phyloP scores from a whole-genome alignment of 2,888 invertebrate genomes.

The Chironomus riparius region DNA sequence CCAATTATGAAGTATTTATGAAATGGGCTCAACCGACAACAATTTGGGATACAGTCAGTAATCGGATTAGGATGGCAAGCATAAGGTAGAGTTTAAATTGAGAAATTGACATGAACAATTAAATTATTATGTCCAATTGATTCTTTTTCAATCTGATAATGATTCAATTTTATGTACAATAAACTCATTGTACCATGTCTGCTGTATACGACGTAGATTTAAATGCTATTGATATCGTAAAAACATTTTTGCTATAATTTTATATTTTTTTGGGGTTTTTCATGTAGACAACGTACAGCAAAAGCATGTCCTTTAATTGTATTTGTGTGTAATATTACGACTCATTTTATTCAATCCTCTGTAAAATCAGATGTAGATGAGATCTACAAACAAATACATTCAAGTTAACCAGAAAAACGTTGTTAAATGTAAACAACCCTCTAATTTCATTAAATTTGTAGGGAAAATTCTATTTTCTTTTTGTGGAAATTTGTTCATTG shows the following conservation, averaged over 20 bases:
- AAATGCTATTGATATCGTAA: background rate
- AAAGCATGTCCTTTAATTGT: no score
- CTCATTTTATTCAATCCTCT: background rate
- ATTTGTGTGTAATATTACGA: background rate
- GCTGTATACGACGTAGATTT: no score
- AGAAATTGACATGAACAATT: constrained; percentile 13
- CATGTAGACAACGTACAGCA: no score
- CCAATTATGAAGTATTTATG: constrained; percentile 26
- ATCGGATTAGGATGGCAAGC: constrained; percentile 21
- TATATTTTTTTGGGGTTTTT: no score
- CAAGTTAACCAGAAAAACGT: no score
- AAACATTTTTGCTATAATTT: no score
- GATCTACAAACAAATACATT: background rate
- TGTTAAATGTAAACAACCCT: constrained; percentile 1
- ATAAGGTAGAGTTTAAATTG: constrained; percentile 9
- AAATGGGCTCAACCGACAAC: constrained; percentile 22
- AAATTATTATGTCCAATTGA: constrained; percentile 3
- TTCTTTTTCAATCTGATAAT: constrained; percentile 11
- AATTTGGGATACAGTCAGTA: constrained; percentile 15
- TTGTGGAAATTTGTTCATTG: background rate
- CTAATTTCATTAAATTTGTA: background rate
- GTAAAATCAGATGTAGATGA: background rate
- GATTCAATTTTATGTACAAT: constrained; percentile 10
- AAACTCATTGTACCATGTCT: background rate
- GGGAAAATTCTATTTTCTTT: background rate